Conservation (phyloP, 1,140 invertebrate species). For the Octopus sinensis region DNA sequence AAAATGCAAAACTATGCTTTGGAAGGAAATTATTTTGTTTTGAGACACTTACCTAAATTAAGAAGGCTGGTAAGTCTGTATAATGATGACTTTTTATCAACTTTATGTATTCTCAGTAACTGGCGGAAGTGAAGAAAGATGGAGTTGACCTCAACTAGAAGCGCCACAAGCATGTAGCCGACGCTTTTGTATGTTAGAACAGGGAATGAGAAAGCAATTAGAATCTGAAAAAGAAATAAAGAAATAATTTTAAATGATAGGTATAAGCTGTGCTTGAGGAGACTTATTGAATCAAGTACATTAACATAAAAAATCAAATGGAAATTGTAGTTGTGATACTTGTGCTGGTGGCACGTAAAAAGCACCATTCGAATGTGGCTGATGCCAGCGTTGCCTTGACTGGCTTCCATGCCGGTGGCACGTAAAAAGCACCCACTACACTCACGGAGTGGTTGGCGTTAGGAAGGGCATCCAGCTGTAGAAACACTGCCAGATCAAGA, state of each 20-base stretch:
- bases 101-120: constrained; percentile 42
- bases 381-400: too few relatives aligned
- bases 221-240: constrained; percentile 30
- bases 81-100: constrained; percentile 28
- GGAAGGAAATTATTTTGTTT: neutral
- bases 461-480: too few relatives aligned
- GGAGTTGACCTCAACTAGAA: constrained; percentile 51
- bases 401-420: too few relatives aligned
- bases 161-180: constrained; percentile 47
- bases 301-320: too few relatives aligned
- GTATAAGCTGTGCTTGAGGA: neutral
- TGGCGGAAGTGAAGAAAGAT: constrained; percentile 51
- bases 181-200: constrained; percentile 40
- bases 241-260: neutral
- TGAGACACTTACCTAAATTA: constrained; percentile 55
- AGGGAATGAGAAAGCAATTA: constrained; percentile 35
- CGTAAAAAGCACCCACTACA: too few relatives aligned
- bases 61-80: constrained; percentile 53
- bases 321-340: too few relatives aligned
- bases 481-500: too few relatives aligned
- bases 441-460: too few relatives aligned
- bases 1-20: neutral
- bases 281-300: too few relatives aligned
- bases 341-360: too few relatives aligned
- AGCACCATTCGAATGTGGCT: too few relatives aligned